Conservation (phyloP, 2,797 vertebrate genomes). For the Chelidonichthys spinosus region DNA sequence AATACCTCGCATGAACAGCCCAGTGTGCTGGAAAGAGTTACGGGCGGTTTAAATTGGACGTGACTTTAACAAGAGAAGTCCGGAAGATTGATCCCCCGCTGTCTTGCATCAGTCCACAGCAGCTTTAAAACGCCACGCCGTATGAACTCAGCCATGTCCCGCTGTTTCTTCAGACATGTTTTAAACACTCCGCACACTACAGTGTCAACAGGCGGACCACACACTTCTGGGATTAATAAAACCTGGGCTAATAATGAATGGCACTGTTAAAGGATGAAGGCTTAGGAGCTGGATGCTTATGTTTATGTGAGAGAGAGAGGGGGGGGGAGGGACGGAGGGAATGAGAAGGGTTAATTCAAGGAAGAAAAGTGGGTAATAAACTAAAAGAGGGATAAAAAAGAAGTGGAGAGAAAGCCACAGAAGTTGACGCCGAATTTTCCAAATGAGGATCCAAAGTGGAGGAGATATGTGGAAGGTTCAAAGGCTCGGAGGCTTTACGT, state of each 20-base stretch:
- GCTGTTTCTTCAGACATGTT: constrained; percentile 53
- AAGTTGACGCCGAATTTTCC: constrained; percentile 54
- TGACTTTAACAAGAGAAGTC: constrained; percentile 61
- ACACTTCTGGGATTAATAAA: constrained; percentile 71
- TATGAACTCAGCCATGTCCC: constrained; percentile 55
- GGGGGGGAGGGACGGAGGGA: constrained; percentile 8
- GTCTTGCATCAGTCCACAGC: constrained; percentile 53
- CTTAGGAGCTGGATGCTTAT: constrained; percentile 31
- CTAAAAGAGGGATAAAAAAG: constrained; percentile 14
- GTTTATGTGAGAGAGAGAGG: constrained; percentile 37
- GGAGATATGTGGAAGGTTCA: constrained; percentile 51
- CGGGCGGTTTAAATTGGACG: constrained; percentile 39
- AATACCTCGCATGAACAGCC: background rate
- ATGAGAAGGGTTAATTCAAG: constrained; percentile 18
- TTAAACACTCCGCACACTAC: constrained; percentile 52
- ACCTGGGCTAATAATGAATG: constrained; percentile 50
- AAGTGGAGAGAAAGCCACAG: constrained; percentile 16
- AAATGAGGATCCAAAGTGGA: constrained; percentile 63
- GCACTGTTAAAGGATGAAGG: constrained; percentile 50
- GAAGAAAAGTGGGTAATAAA: constrained; percentile 34
- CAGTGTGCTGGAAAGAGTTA: constrained; percentile 33
- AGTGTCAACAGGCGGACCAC: constrained; percentile 67
- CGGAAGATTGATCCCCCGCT: constrained; percentile 47
- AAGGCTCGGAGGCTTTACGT: constrained; percentile 46
- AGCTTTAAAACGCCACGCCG: constrained; percentile 34